Conservation (phyloP, 2,113 vertebrate species). For the Diphyllodes magnificus region DNA sequence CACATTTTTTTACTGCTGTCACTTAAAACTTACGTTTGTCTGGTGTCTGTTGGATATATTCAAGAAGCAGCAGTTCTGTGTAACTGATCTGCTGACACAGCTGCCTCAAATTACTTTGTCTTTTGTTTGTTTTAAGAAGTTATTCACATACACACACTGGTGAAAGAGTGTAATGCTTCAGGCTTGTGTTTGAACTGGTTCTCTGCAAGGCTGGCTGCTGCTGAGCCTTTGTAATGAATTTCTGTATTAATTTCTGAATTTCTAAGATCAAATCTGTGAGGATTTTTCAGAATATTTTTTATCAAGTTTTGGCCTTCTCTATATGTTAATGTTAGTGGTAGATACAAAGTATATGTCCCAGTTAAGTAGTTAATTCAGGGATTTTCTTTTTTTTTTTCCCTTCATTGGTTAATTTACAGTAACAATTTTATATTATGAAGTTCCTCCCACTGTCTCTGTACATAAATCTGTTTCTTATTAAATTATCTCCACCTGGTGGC, state of each 20-base stretch:
- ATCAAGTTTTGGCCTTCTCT: neutral
- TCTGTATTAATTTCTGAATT: neutral
- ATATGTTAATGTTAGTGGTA: neutral
- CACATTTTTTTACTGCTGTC: rapidly evolving
- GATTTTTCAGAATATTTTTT: neutral
- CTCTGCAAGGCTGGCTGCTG: neutral
- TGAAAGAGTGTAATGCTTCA: rapidly evolving
- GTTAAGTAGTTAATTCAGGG: neutral
- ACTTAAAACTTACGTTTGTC: neutral
- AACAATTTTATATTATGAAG: neutral
- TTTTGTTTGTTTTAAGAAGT: neutral
- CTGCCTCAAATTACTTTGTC: neutral
- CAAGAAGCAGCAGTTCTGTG: neutral
- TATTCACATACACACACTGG: rapidly evolving
- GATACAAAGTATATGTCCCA: neutral
- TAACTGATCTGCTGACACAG: neutral
- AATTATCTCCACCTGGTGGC: constrained; percentile 59
- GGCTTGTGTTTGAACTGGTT: neutral
- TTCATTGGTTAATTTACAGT: neutral
- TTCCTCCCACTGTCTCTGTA: neutral
- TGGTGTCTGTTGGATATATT: neutral
- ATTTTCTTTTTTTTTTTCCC: neutral
- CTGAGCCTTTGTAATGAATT: neutral
- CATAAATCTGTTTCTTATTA: neutral
- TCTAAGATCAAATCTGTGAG: neutral